These are phyloP conservation scores for Parnassius smintheus DNA, from an alignment of 2,888 invertebrate species.

Conservation along the genomic window DNA sequence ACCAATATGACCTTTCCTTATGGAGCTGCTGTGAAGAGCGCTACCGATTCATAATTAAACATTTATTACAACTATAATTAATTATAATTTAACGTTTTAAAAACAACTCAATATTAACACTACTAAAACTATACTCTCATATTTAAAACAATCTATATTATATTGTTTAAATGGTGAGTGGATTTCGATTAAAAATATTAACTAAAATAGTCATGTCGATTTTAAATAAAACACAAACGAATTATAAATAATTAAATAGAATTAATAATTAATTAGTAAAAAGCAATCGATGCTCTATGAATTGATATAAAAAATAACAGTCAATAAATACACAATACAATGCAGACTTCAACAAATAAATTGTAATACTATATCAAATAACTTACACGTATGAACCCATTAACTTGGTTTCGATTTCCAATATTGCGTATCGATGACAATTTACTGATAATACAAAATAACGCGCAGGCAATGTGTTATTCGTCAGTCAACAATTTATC, in stretches of 20 bases:
- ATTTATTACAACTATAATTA: not conserved
- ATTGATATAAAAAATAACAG: not conserved
- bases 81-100: no score
- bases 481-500: constrained; percentile 9
- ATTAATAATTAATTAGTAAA: no score
- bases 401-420: constrained; percentile 12
- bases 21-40: not conserved
- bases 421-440: constrained; percentile 8
- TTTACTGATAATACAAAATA: constrained; percentile 12
- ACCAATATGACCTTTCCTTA: constrained; percentile 1
- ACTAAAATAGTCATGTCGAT: no score
- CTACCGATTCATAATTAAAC: not conserved
- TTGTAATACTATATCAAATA: constrained; percentile 6
- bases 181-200: no score
- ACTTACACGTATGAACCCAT: constrained; percentile 17
- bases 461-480: constrained; percentile 6
- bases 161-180: no score
- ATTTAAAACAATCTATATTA: not conserved
- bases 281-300: no score
- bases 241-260: no score
- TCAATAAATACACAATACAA: constrained; percentile 9
- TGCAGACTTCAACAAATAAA: constrained; percentile 16
- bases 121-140: no score
- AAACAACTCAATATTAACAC: no score
- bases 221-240: no score